These are phyloP conservation scores for Metopolophium dirhodum DNA, from an alignment of 1,140 invertebrate genomes.

Conservation along the genomic window DNA sequence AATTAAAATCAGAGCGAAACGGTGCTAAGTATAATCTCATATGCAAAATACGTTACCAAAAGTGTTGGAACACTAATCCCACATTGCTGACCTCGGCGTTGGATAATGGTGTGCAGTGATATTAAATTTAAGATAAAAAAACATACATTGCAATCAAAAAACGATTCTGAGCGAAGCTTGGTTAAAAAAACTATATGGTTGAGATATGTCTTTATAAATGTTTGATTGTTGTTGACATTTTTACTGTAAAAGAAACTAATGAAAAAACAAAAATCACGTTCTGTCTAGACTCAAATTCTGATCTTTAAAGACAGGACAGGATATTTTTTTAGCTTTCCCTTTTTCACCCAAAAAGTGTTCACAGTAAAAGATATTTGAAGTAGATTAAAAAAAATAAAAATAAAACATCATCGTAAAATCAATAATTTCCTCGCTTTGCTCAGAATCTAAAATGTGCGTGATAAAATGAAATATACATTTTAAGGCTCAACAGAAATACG, in stretches of 20 bases:
- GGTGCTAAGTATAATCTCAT: background rate
- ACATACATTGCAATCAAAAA: too few relatives aligned
- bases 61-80: background rate
- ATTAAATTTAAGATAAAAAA: background rate
- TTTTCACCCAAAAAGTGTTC: background rate
- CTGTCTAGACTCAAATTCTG: background rate
- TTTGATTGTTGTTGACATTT: background rate
- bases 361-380: background rate
- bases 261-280: background rate
- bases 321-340: background rate
- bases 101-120: background rate
- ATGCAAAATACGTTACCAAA: background rate
- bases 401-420: too few relatives aligned
- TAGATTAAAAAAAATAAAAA: too few relatives aligned
- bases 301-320: background rate
- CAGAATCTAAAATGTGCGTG: background rate
- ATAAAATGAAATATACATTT: background rate
- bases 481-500: background rate
- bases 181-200: too few relatives aligned
- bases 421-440: background rate
- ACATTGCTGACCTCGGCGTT: background rate
- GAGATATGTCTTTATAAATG: background rate
- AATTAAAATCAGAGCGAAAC: background rate
- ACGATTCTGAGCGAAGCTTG: background rate
- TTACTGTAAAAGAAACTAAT: background rate